A percentile compares a stretch with the other conserved stretches of the same genome.
Conservation (phyloP, 1,140 invertebrate species). For the Zaprionus taronus region DNA sequence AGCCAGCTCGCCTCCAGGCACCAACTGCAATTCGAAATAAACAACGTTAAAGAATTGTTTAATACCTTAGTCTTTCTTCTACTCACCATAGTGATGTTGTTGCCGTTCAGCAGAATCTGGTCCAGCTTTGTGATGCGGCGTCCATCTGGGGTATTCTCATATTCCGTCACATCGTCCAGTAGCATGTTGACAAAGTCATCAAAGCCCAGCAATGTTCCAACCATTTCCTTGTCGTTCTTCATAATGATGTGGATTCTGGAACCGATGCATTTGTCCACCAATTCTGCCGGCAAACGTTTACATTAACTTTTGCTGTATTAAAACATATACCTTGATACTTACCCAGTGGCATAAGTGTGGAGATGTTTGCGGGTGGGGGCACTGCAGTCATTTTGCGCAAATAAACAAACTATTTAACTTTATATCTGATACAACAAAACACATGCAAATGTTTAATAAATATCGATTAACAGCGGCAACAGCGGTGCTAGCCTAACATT, state of each 20-base stretch:
- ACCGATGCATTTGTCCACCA: constrained; percentile 99
- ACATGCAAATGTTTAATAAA: constrained; percentile 21
- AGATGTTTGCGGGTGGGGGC: constrained; percentile 87
- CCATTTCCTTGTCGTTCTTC: constrained; percentile 99
- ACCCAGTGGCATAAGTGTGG: constrained; percentile 90
- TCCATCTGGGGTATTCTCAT: constrained; percentile 98
- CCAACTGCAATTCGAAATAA: constrained; percentile 86
- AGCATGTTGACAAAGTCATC: constrained; percentile 99
- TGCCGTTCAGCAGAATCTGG: constrained; percentile 99
- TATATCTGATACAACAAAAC: constrained; percentile 19
- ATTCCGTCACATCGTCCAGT: constrained; percentile 96
- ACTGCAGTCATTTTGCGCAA: constrained; percentile 70
- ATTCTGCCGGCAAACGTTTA: constrained; percentile 87
- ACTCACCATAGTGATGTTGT: constrained; percentile 98
- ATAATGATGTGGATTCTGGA: constrained; percentile 99
- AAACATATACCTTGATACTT: constrained; percentile 46
- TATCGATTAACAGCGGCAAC: constrained; percentile 13
- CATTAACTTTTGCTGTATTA: neutral
- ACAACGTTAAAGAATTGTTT: constrained; percentile 4
- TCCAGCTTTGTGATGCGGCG: constrained; percentile 98
- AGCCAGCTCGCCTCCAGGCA: constrained; percentile 89
- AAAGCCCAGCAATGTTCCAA: constrained; percentile 98
- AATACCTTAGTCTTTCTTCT: neutral
- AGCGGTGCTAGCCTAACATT: neutral
- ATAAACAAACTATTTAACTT: constrained; percentile 5